Evolutionary conservation across 2,113 vertebrate species (phyloP).

Genomic region (Bolborhynchus lineola): DNA sequence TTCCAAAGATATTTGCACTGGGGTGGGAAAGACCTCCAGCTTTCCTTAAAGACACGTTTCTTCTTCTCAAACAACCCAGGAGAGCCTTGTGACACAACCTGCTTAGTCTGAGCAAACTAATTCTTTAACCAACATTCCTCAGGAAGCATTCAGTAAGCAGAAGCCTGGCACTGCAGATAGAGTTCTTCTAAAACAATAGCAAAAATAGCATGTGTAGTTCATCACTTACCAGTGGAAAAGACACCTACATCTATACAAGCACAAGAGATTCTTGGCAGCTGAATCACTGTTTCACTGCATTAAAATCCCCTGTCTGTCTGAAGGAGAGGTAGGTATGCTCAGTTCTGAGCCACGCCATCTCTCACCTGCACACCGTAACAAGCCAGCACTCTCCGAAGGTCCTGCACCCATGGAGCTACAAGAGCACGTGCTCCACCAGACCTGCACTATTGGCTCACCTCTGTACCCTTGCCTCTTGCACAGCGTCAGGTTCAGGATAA

Average conservation of each 20-base stretch:
- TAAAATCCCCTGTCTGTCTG: not conserved
- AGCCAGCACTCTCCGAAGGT: not conserved
- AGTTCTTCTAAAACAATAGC: not conserved
- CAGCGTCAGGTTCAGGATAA: not conserved
- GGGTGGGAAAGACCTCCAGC: not conserved
- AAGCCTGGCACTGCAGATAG: not conserved
- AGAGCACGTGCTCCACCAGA: not conserved
- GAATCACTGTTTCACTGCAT: not conserved
- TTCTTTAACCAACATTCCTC: not conserved
- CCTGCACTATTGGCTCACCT: not conserved
- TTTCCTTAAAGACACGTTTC: not conserved
- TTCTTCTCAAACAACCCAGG: not conserved
- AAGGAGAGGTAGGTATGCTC: not conserved
- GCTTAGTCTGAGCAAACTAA: not conserved
- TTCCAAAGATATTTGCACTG: not conserved
- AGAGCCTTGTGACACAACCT: not conserved
- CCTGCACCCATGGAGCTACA: not conserved
- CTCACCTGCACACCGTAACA: not conserved
- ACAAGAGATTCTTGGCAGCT: not conserved
- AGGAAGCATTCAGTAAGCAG: not conserved
- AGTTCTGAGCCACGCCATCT: not conserved
- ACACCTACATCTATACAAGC: not conserved
- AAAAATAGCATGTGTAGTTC: not conserved
- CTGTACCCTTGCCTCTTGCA: not conserved
- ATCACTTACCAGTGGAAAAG: not conserved